Evolutionary conservation across 2,888 invertebrate species (phyloP), one percentile per base, ranked within the genome.

Genomic region (Leucania comma): DNA sequence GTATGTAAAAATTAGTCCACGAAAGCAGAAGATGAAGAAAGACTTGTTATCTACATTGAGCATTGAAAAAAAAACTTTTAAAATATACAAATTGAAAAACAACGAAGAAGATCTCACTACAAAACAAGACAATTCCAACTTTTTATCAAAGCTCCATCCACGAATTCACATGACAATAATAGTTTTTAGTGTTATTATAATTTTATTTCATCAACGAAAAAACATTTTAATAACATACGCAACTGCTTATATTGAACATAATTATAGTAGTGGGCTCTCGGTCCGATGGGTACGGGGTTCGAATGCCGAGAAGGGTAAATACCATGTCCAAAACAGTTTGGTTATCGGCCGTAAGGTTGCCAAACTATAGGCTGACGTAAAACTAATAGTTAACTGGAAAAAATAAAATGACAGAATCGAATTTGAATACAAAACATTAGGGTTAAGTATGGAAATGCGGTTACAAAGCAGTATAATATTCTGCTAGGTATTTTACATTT

Each of bases 241-340:
- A 85, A 87, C 86, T 87, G 87, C 84, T 89, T 90, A 90, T 90
- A 92, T 90, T 89, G 90, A 84, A 86, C 88, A 87, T 92, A 92
- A 92, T 92, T 92, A 92, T 87, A 90, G 92, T 89, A 85, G 78
- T 70, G 78, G 83, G 87, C 80, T 83, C 85, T 85, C 90, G 90
- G 82, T 91, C 78, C 86, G 89, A 68, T 89, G 91, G 86, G 72
- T 83, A 84, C 86, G 82, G 88, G 85, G 86, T 86, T 82, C 86
- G 73, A 72, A 80, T 81, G 78, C 66, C 72, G 70, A 60, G 50
- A 67, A 72, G 81, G 83, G 81, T 83, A 83, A 83, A 86, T 84
- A 83, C 86, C 70, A 75, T 68, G 81, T 81, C 69, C 71, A 54
- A 75, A 29, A 64, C 70, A 72, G 79, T 77, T 79, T 76, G 59